Percentiles rank a stretch among this genome's conserved stretches.
phyloP scores from a whole-genome alignment of 2,797 vertebrate genomes.

The Microtus californicus region DNA sequence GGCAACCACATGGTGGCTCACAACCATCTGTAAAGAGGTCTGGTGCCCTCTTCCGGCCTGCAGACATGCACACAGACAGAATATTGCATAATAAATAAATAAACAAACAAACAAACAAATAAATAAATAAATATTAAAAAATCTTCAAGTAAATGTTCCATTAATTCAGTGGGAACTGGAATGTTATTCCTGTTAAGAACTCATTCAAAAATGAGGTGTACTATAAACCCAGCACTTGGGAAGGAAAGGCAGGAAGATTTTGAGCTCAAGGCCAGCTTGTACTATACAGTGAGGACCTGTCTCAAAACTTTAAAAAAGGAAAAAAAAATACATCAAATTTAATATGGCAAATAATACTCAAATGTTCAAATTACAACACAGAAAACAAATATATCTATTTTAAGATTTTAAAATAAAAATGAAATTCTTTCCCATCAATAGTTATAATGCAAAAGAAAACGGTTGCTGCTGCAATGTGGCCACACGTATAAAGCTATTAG shows the following conservation, averaged over 20 bases:
- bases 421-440: constrained; percentile 20
- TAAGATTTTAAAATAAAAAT: constrained; percentile 47
- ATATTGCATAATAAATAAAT: too few relatives aligned
- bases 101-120: too few relatives aligned
- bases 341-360: background rate
- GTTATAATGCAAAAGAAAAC: background rate
- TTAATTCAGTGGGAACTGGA: background rate
- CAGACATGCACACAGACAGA: too few relatives aligned
- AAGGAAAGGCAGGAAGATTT: background rate
- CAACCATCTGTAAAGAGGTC: too few relatives aligned
- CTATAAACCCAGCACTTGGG: background rate
- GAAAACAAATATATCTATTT: background rate
- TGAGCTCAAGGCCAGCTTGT: background rate
- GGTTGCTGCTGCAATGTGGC: background rate
- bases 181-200: background rate
- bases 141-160: background rate
- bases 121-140: too few relatives aligned
- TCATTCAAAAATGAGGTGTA: background rate
- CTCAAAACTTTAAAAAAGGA: background rate
- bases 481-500: background rate
- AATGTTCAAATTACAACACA: background rate
- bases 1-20: too few relatives aligned
- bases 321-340: background rate
- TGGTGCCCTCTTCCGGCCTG: too few relatives aligned
- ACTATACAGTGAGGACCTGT: background rate